phyloP scores from a whole-genome alignment of 2,888 invertebrate genomes.

The Mamestra brassicae region DNA sequence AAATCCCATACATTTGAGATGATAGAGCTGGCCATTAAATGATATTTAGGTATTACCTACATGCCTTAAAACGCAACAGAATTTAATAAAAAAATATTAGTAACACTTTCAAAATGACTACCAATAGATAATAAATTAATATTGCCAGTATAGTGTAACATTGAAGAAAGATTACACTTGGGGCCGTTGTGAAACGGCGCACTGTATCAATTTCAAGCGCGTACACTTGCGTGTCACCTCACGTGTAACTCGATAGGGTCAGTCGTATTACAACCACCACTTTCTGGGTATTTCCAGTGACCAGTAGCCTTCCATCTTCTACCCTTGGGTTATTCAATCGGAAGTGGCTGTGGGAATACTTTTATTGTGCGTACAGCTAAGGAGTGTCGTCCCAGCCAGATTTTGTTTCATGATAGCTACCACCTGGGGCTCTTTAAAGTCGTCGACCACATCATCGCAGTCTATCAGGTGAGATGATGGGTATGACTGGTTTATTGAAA shows the following conservation, averaged over 20 bases:
- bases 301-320: constrained; percentile 6
- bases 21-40: too few species aligned
- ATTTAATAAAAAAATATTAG: neutral
- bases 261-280: constrained; percentile 38
- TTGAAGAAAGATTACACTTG: constrained; percentile 64
- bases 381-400: too few species aligned
- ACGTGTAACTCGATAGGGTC: constrained; percentile 60
- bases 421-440: too few species aligned
- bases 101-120: constrained; percentile 15
- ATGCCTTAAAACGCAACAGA: neutral
- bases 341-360: neutral
- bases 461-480: too few species aligned
- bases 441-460: neutral
- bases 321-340: neutral
- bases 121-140: constrained; percentile 32
- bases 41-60: neutral
- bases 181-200: constrained; percentile 60
- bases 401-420: too few species aligned
- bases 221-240: constrained; percentile 48
- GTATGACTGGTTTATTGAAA: too few species aligned
- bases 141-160: constrained; percentile 49
- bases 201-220: constrained; percentile 62
- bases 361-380: too few species aligned
- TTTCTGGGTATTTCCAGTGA: constrained; percentile 28
- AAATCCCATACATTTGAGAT: neutral